A percentile compares a stretch with the other conserved stretches of the same genome.
These are phyloP conservation scores for Pachypanchax playfairii DNA, from an alignment of 2,113 vertebrate genomes.

Conservation along the genomic window DNA sequence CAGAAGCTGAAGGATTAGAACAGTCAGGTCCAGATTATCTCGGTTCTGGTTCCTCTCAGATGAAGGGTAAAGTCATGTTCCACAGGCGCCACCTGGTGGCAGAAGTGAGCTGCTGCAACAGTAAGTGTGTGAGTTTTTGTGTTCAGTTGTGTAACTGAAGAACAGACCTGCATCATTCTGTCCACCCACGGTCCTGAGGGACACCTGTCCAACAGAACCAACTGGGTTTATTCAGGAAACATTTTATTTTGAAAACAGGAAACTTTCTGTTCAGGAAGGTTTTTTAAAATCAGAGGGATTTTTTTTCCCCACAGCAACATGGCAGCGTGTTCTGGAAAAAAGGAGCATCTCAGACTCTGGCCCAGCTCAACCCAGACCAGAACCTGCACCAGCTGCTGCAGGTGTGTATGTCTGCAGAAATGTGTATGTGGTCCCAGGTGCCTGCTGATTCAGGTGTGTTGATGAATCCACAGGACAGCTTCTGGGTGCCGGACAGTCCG, in stretches of 20 bases:
- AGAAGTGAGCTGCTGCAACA: too few relatives aligned
- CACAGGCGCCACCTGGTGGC: too few relatives aligned
- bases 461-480: conserved; percentile 78
- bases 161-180: too few relatives aligned
- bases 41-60: too few relatives aligned
- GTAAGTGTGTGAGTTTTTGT: too few relatives aligned
- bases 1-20: conserved; percentile 53
- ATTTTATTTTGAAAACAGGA: too few relatives aligned
- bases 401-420: conserved; percentile 80
- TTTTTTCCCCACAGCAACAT: conserved; percentile 86
- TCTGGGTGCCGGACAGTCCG: conserved; percentile 84
- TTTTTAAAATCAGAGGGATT: background rate
- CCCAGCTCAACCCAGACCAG: conserved; percentile 67
- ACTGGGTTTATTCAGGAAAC: too few relatives aligned
- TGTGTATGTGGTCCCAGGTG: background rate
- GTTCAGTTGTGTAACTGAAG: too few relatives aligned
- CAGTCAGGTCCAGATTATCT: background rate
- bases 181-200: too few relatives aligned
- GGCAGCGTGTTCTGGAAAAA: conserved; percentile 92
- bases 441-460: background rate
- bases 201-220: too few relatives aligned
- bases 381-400: conserved; percentile 81
- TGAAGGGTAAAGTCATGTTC: too few relatives aligned
- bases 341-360: conserved; percentile 80
- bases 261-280: too few relatives aligned